A percentile compares a stretch with the other conserved stretches of the same genome.
These are phyloP conservation scores for Actinostola sp. DNA, from an alignment of 92 coral and sea anemone genomes.

Conservation along the genomic window DNA sequence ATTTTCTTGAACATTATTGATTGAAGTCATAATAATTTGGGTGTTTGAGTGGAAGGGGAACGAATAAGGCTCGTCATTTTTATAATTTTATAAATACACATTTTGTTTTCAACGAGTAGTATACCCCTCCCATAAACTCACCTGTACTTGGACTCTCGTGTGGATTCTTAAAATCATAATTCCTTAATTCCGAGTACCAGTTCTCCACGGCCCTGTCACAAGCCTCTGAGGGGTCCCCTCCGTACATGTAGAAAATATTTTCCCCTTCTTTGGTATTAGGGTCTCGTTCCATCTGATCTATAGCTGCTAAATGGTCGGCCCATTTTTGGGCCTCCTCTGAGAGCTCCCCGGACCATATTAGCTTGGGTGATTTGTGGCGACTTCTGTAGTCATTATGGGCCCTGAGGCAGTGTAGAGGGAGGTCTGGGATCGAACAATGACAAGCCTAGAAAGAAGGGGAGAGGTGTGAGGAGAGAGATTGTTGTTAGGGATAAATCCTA, in stretches of 20 bases:
- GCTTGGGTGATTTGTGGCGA: conserved; percentile 66
- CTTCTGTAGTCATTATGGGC: conserved; percentile 73
- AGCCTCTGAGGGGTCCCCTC: conserved; percentile 82
- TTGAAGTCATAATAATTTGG: too few species aligned
- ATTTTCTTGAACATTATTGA: too few species aligned
- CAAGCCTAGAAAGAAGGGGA: not conserved
- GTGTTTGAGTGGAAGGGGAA: too few species aligned
- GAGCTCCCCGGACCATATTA: conserved; percentile 71
- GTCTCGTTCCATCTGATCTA: conserved; percentile 87
- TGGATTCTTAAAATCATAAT: conserved; percentile 66
- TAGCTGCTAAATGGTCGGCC: conserved; percentile 92
- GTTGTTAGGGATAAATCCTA: not conserved
- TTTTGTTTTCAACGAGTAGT: too few species aligned
- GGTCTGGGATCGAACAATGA: conserved; percentile 18
- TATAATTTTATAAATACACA: too few species aligned
- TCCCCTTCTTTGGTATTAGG: conserved; percentile 60
- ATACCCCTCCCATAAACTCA: conserved; percentile 47
- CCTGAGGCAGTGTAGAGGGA: conserved; percentile 58
- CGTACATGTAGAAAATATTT: conserved; percentile 85
- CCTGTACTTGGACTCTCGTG: conserved; percentile 70
- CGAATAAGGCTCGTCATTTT: too few species aligned
- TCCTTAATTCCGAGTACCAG: conserved; percentile 84
- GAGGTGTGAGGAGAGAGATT: not conserved
- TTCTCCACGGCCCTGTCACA: conserved; percentile 82
- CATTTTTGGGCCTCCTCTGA: conserved; percentile 82